Conservation (phyloP, 2,888 invertebrate genomes). For the Ariolimax columbianus region DNA sequence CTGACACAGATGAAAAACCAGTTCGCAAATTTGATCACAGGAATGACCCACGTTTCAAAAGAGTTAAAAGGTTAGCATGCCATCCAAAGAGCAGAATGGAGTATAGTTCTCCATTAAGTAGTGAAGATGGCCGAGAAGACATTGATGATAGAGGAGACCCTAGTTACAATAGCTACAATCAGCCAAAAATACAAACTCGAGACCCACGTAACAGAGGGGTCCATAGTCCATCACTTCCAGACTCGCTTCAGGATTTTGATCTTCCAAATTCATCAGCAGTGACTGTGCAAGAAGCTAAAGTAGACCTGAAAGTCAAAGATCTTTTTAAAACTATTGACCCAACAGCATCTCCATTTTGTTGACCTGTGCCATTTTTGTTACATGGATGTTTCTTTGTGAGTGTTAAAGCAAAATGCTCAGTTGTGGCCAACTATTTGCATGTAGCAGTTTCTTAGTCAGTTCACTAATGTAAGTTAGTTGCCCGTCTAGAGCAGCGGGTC, state of each 20-base stretch:
- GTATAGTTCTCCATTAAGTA: slow-evolving; percentile 75
- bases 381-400: not conserved
- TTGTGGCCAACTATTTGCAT: not conserved
- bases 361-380: slow-evolving; percentile 35
- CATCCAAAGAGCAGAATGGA: slow-evolving; percentile 74
- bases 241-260: slow-evolving; percentile 49
- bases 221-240: slow-evolving; percentile 50
- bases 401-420: not conserved
- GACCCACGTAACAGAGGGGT: slow-evolving; percentile 38
- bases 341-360: slow-evolving; percentile 79
- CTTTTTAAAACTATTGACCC: slow-evolving; percentile 79
- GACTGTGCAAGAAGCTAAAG: slow-evolving; percentile 49
- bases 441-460: not conserved
- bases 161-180: slow-evolving; percentile 72
- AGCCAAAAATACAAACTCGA: slow-evolving; percentile 57
- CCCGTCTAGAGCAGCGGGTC: too few relatives aligned
- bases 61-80: slow-evolving; percentile 62
- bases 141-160: slow-evolving; percentile 33
- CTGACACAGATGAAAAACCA: slow-evolving; percentile 25
- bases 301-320: slow-evolving; percentile 73
- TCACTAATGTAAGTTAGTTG: too few relatives aligned
- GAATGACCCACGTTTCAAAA: slow-evolving; percentile 78
- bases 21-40: slow-evolving; percentile 67
- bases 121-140: slow-evolving; percentile 58
- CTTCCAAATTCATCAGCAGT: slow-evolving; percentile 37